These are phyloP conservation scores for Leptinotarsa undecemlineata DNA, from an alignment of 1,140 invertebrate species.

Conservation along the genomic window DNA sequence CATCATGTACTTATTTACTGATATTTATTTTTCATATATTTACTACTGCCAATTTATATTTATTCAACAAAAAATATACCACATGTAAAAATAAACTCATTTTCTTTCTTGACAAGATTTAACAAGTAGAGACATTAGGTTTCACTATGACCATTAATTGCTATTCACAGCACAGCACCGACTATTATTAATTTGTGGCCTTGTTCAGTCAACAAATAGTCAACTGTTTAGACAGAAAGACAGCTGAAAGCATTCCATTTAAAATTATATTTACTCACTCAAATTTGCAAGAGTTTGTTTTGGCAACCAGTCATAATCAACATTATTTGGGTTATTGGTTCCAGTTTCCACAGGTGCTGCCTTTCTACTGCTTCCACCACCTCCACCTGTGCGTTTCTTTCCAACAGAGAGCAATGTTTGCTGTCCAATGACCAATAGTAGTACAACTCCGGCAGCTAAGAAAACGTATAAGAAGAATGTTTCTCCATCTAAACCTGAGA, in stretches of 20 bases:
- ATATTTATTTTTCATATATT: too few relatives aligned
- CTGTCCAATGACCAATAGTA: conserved; percentile 87
- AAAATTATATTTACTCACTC: conserved; percentile 65
- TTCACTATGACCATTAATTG: too few relatives aligned
- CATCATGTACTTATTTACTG: too few relatives aligned
- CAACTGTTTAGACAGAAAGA: background rate
- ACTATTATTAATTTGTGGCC: background rate
- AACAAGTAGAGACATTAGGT: too few relatives aligned
- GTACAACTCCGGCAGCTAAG: conserved; percentile 83
- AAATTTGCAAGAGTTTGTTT: conserved; percentile 82
- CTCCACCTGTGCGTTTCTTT: conserved; percentile 58
- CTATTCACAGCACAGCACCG: background rate
- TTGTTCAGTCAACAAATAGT: background rate
- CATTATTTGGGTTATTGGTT: conserved; percentile 85
- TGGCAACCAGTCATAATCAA: conserved; percentile 98
- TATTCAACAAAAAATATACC: too few relatives aligned
- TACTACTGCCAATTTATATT: too few relatives aligned
- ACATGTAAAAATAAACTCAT: too few relatives aligned
- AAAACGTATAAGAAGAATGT: conserved; percentile 98
- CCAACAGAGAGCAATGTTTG: conserved; percentile 84
- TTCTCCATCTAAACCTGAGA: conserved; percentile 85
- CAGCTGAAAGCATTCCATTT: background rate
- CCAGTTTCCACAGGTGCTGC: conserved; percentile 71
- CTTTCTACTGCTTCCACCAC: conserved; percentile 59
- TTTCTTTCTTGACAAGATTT: too few relatives aligned